These are phyloP conservation scores for Drosophila cognata DNA, from an alignment of 2,888 invertebrate species.

Conservation along the genomic window DNA sequence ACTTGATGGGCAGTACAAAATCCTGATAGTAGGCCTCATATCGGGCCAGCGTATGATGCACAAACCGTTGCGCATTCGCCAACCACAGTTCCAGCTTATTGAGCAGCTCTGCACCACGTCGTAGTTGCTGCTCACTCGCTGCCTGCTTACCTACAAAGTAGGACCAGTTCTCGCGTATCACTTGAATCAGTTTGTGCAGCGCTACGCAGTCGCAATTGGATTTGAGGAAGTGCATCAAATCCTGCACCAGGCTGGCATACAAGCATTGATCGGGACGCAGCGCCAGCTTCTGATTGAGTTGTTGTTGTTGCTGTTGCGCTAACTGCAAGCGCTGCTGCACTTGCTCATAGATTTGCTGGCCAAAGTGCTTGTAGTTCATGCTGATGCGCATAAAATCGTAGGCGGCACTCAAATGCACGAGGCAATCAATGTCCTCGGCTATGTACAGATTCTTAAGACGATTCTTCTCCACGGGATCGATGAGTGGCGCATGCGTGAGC, in stretches of 20 bases:
- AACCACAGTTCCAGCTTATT: constrained; percentile 83
- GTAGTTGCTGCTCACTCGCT: constrained; percentile 47
- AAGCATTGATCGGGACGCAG: constrained; percentile 82
- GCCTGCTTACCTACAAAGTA: constrained; percentile 35
- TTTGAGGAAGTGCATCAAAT: constrained; percentile 82
- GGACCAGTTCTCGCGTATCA: constrained; percentile 62
- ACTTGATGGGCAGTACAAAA: constrained; percentile 89
- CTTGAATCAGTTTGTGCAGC: constrained; percentile 69
- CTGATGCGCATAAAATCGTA: constrained; percentile 86
- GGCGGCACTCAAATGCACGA: constrained; percentile 86
- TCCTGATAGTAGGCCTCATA: constrained; percentile 91
- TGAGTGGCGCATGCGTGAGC: constrained; percentile 88
- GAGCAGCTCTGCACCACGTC: constrained; percentile 69
- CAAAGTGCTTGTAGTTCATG: constrained; percentile 83
- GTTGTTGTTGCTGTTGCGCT: constrained; percentile 65
- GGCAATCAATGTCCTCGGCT: constrained; percentile 88
- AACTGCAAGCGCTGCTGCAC: constrained; percentile 58
- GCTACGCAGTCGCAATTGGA: constrained; percentile 81
- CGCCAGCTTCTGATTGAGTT: constrained; percentile 82
- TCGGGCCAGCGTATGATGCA: constrained; percentile 84
- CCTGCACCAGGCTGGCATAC: constrained; percentile 81
- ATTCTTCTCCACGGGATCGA: constrained; percentile 94
- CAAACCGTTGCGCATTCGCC: constrained; percentile 82
- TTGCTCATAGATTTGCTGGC: constrained; percentile 73
- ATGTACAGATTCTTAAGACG: constrained; percentile 90